These are phyloP conservation scores for Notechis scutatus DNA, from an alignment of 2,113 vertebrate species.

Conservation along the genomic window DNA sequence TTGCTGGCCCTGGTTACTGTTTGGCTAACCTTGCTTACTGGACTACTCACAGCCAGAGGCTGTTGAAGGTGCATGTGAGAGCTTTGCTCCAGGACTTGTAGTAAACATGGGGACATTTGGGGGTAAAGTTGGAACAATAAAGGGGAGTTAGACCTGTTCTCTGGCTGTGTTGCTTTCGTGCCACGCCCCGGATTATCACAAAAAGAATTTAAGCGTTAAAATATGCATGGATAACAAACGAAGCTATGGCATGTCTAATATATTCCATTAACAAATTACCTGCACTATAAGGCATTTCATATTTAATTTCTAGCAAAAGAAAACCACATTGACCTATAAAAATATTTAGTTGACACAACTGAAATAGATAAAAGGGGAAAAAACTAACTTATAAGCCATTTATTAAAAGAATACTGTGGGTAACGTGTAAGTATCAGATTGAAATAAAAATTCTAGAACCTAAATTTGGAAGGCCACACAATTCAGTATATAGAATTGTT, in stretches of 20 bases:
- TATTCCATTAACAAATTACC: background rate
- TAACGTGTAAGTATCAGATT: background rate
- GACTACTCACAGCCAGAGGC: too few relatives aligned
- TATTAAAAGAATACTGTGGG: background rate
- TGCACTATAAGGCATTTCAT: background rate
- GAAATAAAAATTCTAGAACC: background rate
- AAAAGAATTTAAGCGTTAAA: background rate
- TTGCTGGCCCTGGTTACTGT: too few relatives aligned
- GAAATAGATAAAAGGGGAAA: background rate
- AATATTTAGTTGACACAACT: background rate
- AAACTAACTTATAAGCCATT: background rate
- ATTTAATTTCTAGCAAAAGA: background rate
- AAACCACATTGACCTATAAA: background rate
- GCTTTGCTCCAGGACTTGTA: too few relatives aligned
- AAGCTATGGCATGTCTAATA: background rate
- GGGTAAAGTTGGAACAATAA: too few relatives aligned
- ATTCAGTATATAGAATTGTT: background rate
- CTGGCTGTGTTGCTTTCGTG: too few relatives aligned
- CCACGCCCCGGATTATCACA: too few relatives aligned
- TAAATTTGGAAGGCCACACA: background rate
- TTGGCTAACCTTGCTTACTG: too few relatives aligned
- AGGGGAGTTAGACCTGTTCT: background rate
- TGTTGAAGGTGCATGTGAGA: too few relatives aligned
- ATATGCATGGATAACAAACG: background rate
- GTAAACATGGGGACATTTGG: too few relatives aligned